Base-by-base conservation (phyloP, 1,140 invertebrate species). In the Zelostemma sp. region DNA sequence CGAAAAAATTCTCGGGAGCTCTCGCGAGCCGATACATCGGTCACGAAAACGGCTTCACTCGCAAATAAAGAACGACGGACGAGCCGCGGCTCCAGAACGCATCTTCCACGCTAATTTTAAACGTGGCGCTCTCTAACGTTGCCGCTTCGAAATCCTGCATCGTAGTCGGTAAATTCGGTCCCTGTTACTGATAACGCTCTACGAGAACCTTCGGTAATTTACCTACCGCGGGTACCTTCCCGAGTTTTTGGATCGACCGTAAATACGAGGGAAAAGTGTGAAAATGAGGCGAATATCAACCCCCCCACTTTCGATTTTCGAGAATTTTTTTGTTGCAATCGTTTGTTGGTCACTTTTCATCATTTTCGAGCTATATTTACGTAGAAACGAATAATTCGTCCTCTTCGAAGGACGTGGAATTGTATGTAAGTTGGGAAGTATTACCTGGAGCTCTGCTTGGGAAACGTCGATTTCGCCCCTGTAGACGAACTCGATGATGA, bases 401-500 rank as follows among this genome's bases (percentile, higher is more conserved):
- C n/a, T n/a, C n/a, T n/a, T n/a, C n/a, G n/a, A n/a, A n/a, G n/a
- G n/a, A n/a, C n/a, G n/a, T n/a, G n/a, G n/a, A n/a, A n/a, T n/a
- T n/a, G n/a, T n/a, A n/a, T n/a, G n/a, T n/a, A n/a, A n/a, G n/a
- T n/a, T n/a, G n/a, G n/a, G n/a, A n/a, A n/a, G n/a, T n/a, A n/a
- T 87, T 80, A 91, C 90, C 89, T 92, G 89, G 55, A 94, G 80
- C 78, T 93, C 90, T 35, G 91, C 90, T 80, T 93, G 91, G 17
- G 90, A 90, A 45, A 94, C 92, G 82, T 92, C 91, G 64, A 94
- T 92, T 86, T 93, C 91, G 35, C 93, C 93, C 74, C 89, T 88
- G 83, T 94, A 94, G 68, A 94, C 93, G 82, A 94, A 94, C 73
- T 93, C 92, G 59, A 94, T 91, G 63, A 93, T 92, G 73, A 92